phyloP scores from a whole-genome alignment of 2,113 vertebrate genomes.

The Gymnarchus niloticus region DNA sequence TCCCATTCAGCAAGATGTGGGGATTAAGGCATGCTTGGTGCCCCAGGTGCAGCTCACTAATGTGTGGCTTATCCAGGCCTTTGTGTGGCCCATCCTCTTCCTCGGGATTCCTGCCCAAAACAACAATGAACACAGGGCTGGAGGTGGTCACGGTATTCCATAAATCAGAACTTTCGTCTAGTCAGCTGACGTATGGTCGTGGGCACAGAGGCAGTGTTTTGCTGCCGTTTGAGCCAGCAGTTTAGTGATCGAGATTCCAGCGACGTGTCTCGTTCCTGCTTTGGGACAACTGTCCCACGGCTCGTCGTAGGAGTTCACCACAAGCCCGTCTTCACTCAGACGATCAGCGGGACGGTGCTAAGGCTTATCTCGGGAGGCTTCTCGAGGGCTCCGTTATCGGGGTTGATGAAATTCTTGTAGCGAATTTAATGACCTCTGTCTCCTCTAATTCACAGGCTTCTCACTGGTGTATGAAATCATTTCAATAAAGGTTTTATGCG shows the following conservation, averaged over 20 bases:
- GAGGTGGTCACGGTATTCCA: background rate
- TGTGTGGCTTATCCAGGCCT: background rate
- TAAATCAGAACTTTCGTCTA: background rate
- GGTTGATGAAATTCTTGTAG: background rate
- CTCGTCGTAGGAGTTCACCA: background rate
- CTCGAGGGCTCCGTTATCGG: background rate
- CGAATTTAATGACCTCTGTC: slow-evolving; percentile 2
- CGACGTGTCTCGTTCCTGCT: no score
- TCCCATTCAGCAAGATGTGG: background rate
- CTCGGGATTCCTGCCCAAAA: background rate
- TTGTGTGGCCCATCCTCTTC: background rate
- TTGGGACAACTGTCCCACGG: background rate
- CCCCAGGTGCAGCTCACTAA: background rate
- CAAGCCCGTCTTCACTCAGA: background rate
- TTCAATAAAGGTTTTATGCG: background rate
- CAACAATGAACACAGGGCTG: background rate
- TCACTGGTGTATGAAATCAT: background rate
- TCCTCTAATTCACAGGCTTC: background rate
- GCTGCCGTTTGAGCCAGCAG: background rate
- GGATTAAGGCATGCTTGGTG: background rate
- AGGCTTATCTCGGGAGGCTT: background rate
- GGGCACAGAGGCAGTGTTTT: background rate
- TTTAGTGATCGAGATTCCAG: background rate
- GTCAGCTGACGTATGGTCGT: background rate
- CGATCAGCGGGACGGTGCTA: background rate